These are phyloP conservation scores for Drosophila algonquin DNA, from an alignment of 2,888 invertebrate genomes.

Conservation along the genomic window DNA sequence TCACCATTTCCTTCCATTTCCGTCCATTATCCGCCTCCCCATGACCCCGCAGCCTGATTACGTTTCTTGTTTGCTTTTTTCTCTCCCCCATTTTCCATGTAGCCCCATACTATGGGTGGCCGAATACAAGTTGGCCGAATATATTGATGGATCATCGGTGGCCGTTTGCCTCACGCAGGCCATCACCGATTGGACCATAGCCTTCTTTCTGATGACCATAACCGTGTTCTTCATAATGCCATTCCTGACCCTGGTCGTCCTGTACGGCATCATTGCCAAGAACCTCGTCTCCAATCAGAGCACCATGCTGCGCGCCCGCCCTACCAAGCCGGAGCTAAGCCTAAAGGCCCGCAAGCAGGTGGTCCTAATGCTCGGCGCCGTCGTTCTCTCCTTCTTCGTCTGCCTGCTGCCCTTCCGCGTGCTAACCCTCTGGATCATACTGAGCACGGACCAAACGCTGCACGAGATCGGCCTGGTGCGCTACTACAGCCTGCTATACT, in stretches of 20 bases:
- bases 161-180: conserved; percentile 92
- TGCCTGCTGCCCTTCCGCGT: conserved; percentile 94
- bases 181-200: conserved; percentile 89
- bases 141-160: conserved; percentile 89
- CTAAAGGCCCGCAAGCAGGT: conserved; percentile 92
- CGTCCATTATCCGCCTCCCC: conserved; percentile 18
- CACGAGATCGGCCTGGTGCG: conserved; percentile 89
- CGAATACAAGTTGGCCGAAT: conserved; percentile 88
- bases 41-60: conserved; percentile 50
- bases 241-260: conserved; percentile 89
- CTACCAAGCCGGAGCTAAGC: conserved; percentile 89
- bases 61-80: conserved; percentile 56
- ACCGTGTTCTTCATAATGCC: conserved; percentile 92
- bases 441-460: conserved; percentile 89
- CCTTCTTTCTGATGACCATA: conserved; percentile 92
- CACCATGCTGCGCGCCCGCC: conserved; percentile 87
- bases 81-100: conserved; percentile 69
- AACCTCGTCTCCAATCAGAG: conserved; percentile 89
- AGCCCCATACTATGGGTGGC: conserved; percentile 92
- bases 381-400: conserved; percentile 93
- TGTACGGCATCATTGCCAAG: conserved; percentile 93
- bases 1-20: conserved; percentile 14
- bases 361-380: conserved; percentile 93
- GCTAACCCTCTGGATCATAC: conserved; percentile 92
- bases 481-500: conserved; percentile 92